Base-by-base conservation (phyloP, 2,888 invertebrate genomes). In the Aelia acuminata region DNA sequence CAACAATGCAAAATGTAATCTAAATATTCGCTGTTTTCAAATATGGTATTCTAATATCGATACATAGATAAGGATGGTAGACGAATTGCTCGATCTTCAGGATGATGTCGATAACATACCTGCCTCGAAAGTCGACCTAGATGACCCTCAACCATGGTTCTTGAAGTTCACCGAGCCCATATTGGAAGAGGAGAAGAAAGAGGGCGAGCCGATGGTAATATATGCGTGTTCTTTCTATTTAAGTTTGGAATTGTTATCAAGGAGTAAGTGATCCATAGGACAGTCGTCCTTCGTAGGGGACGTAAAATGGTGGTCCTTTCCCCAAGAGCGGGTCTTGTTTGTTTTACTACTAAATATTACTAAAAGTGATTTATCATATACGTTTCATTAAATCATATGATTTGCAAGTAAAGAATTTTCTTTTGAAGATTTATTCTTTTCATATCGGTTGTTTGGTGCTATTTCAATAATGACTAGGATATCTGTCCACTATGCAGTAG, bases 121-220 rank as follows among this genome's bases (percentile, higher is more conserved):
- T 31, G n/a, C n/a, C n/a, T 22, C 75, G 10, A 39, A 0, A 2
- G 35, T 80, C 10, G 39, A 39, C 3, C 13, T 80, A 20, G 11
- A 20, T 10, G 75, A 80, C 15, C 75, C 75, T 20, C 75, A 80
- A n/a, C 75, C 75, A n/a, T 80, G 75, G 75, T 80, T 80, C 75
- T 22, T 80, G 10, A 35, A 11, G 35, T 80, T 80, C 75, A 80
- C 75, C 11, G 39, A 80, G 43, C 75, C 75, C 0, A 80, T 80
- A 39, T 20, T 43, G 7, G 75, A 80, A 75, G 18, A 18, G 26
- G 10, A 80, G 26, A 80, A 80, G 43, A 22, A 43, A n/a, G 75
- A 80, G 3, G 75, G 10, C 22, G 18, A 80, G 7, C 22, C 75
- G 11, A 80, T 80, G 75, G 75, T 80, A 39, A 80, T 20, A 18